Percentiles rank a stretch among this genome's conserved stretches.
phyloP scores from a whole-genome alignment of 2,888 invertebrate genomes.

The Macrophya alboannulata region DNA sequence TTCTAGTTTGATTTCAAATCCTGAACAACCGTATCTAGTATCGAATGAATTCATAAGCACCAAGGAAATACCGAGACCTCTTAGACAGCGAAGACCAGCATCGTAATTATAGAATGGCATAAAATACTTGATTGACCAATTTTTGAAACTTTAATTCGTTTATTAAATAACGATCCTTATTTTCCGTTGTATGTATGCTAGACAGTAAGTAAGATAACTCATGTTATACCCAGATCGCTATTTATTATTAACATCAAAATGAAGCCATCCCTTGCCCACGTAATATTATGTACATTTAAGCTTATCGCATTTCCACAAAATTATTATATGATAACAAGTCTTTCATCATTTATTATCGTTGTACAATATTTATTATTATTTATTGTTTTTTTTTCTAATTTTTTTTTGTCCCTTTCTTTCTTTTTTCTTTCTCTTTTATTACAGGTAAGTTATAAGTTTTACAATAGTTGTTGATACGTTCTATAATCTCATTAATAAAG shows the following conservation, averaged over 20 bases:
- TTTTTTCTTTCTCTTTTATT: neutral
- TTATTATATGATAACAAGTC: neutral
- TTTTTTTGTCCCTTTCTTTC: too few relatives aligned
- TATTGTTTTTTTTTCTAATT: too few relatives aligned
- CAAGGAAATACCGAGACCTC: conserved; percentile 69
- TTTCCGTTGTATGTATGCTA: neutral
- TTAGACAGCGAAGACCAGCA: conserved; percentile 62
- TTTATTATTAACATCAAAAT: conserved; percentile 31
- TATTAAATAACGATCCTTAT: neutral
- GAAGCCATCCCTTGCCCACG: conserved; percentile 34
- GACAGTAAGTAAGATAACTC: neutral
- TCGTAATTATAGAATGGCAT: conserved; percentile 24
- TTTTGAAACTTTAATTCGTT: neutral
- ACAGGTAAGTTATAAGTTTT: neutral
- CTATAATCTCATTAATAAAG: neutral
- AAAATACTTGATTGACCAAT: neutral
- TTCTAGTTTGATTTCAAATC: conserved; percentile 29
- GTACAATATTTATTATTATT: neutral
- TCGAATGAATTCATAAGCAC: conserved; percentile 59
- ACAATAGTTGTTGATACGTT: neutral
- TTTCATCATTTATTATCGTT: neutral
- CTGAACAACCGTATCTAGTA: conserved; percentile 64
- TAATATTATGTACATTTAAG: neutral
- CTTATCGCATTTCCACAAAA: neutral
- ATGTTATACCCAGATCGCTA: neutral